Evolutionary conservation across 2,888 invertebrate species (phyloP), one percentile per base, ranked within the genome.

Genomic region (Polyommatus icarus): DNA sequence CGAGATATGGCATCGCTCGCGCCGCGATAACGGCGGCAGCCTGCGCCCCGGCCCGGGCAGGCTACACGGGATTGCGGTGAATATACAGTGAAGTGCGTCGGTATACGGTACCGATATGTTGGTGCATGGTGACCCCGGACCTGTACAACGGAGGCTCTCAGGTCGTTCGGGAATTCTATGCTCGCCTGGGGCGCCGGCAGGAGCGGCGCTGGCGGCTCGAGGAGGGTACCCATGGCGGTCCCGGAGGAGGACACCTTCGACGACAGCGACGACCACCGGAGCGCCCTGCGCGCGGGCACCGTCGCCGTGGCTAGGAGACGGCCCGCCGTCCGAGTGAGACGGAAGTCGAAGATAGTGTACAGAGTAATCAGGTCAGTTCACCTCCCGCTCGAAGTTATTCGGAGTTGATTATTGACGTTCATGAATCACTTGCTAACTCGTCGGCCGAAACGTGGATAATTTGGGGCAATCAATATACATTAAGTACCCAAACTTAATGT

Each of bases 131-230:
- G 86, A 84, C 87, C 89, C 90, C 89, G 91, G 90, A 89, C 89
- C 89, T 88, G 88, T 90, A 93, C 91, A 89, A 94, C 94, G 94
- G 93, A 93, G 93, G 90, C 93, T 86, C 90, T 94, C 88, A 91
- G 92, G 88, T 89, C 89, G 87, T 88, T 94, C 86, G 92, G 90
- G 88, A 91, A 88, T 86, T 91, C 92, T 85, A 94, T 94, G 93
- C 91, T 93, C 89, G 88, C 92, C 84, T 93, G 93, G 93, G 82
- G 87, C 81, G 81, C 87, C 84, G 85, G 89, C 83, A 84, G 86
- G 84, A 85, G 86, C 82, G 83, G 87, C 81, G 87, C 88, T 84
- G 86, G 89, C 82, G 83, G 87, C 80, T 87, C 90, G 77, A 85
- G 86, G 83, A 84, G 84, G 80, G 82, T 84, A 83, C 84, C 87